Percentiles rank a stretch among this genome's conserved stretches.
These are phyloP conservation scores for Pantherophis vulpinus DNA, from an alignment of 2,797 vertebrate species.

Conservation along the genomic window DNA sequence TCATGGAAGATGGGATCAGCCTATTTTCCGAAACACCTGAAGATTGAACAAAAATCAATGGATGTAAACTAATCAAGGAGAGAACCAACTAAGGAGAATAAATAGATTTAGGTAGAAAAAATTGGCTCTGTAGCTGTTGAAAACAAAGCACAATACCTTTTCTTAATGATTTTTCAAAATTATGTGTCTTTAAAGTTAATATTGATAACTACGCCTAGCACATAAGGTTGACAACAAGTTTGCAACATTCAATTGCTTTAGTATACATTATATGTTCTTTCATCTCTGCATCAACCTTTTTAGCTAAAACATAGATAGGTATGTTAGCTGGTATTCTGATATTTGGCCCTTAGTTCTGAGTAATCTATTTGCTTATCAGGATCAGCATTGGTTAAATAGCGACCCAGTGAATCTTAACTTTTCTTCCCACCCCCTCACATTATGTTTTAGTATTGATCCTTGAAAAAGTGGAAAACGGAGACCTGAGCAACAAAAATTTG, in stretches of 20 bases:
- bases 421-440: slow-evolving; percentile 9
- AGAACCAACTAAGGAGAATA: background rate
- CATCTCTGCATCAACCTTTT: background rate
- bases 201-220: background rate
- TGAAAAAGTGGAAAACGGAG: slow-evolving; percentile 90
- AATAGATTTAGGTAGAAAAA: background rate
- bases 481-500: slow-evolving; percentile 92
- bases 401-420: slow-evolving; percentile 11
- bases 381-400: background rate
- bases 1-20: too few relatives aligned
- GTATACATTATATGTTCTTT: background rate
- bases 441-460: slow-evolving; percentile 85
- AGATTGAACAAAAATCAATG: too few relatives aligned
- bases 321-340: background rate
- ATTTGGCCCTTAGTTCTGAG: background rate
- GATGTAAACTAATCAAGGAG: too few relatives aligned
- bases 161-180: background rate
- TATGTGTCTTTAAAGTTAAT: background rate
- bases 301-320: background rate
- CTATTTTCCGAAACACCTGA: too few relatives aligned
- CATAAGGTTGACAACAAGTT: background rate
- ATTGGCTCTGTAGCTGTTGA: background rate
- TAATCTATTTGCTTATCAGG: background rate
- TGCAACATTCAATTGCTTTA: background rate
- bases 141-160: background rate